Conservation (phyloP, 2,888 invertebrate species). For the Chrysotoxum bicinctum region DNA sequence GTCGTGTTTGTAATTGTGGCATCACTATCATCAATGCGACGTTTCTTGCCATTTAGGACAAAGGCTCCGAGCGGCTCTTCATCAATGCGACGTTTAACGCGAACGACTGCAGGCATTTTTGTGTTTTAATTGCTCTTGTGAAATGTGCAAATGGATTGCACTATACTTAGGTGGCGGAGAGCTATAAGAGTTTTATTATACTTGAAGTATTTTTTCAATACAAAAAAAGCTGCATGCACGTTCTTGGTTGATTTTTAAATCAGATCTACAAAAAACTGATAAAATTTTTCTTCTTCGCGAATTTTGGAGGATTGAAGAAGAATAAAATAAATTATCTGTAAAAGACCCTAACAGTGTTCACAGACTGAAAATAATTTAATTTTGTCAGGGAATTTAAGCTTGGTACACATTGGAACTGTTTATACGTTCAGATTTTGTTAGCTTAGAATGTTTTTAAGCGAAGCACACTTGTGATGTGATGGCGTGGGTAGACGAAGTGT, state of each 20-base stretch:
- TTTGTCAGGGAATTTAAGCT: neutral
- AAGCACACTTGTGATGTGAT: too few species aligned
- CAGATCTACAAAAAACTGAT: slow-evolving; percentile 36
- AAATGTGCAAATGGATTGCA: neutral
- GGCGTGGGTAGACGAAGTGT: too few species aligned
- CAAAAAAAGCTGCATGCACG: slow-evolving; percentile 30
- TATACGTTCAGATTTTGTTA: too few species aligned
- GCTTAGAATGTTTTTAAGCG: too few species aligned
- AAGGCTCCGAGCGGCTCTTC: slow-evolving; percentile 88
- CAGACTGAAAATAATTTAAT: neutral
- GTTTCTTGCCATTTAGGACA: slow-evolving; percentile 87
- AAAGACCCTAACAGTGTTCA: neutral
- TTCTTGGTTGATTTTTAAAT: slow-evolving; percentile 10
- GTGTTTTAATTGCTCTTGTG: slow-evolving; percentile 4
- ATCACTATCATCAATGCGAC: slow-evolving; percentile 83
- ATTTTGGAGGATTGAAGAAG: neutral
- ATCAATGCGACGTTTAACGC: slow-evolving; percentile 88
- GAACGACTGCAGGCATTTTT: slow-evolving; percentile 84
- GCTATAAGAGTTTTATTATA: neutral
- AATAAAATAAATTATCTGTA: neutral
- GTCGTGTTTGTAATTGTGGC: slow-evolving; percentile 28
- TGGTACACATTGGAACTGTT: neutral
- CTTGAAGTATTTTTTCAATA: neutral
- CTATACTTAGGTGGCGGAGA: neutral
- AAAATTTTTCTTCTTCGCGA: slow-evolving; percentile 5